Percentiles rank a stretch among this genome's conserved stretches.
Conservation (phyloP, 2,888 invertebrate genomes). For the Asteroscopus sphinx region DNA sequence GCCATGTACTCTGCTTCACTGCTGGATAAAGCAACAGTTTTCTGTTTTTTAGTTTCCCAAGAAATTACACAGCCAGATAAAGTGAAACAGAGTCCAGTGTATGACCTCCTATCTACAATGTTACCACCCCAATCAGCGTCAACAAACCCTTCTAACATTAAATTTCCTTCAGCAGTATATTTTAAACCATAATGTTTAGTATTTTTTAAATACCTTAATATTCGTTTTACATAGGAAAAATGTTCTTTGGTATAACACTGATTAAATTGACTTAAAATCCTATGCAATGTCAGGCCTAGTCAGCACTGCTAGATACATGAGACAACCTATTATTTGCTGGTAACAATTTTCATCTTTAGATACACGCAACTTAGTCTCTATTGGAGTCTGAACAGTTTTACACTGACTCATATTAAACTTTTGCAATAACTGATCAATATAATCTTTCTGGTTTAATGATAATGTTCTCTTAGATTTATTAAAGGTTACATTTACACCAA, state of each 20-base stretch:
- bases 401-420: background rate
- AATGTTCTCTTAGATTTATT: no score
- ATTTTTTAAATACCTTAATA: conserved; percentile 5
- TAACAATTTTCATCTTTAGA: background rate
- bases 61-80: conserved; percentile 12
- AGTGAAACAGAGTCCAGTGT: conserved; percentile 12
- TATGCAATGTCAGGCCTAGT: conserved; percentile 2
- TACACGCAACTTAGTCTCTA: conserved; percentile 2
- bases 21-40: conserved; percentile 14
- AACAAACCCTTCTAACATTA: conserved; percentile 9
- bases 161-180: background rate
- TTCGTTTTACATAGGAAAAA: background rate
- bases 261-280: conserved; percentile 6
- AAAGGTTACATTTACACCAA: no score
- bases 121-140: conserved; percentile 15
- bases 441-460: no score
- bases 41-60: conserved; percentile 16
- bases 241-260: background rate
- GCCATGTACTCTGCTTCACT: conserved; percentile 24
- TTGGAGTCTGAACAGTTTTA: background rate
- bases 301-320: conserved; percentile 10
- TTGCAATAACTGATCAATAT: no score
- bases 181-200: conserved; percentile 9
- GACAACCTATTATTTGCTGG: background rate
- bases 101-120: conserved; percentile 1